These are phyloP conservation scores for Brotula barbata DNA, from an alignment of 2,797 vertebrate genomes.

Conservation along the genomic window DNA sequence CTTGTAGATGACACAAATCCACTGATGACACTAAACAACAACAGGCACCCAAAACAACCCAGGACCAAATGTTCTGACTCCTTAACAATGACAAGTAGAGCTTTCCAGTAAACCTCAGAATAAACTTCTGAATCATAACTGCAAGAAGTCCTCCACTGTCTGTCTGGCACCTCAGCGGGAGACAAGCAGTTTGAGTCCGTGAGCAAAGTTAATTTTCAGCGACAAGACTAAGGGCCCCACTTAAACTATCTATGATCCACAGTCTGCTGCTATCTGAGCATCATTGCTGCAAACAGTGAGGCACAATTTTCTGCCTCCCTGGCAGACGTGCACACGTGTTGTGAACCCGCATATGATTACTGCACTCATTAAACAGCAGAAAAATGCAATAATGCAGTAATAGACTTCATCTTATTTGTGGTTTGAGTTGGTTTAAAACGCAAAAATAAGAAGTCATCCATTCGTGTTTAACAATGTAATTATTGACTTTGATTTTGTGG, in stretches of 20 bases:
- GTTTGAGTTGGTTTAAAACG: too few species aligned
- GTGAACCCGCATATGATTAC: too few species aligned
- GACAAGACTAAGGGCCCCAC: too few species aligned
- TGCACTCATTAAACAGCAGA: too few species aligned
- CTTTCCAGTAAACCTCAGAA: slow-evolving; percentile 27
- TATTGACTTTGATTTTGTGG: not conserved
- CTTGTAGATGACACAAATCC: not conserved
- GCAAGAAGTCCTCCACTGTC: slow-evolving; percentile 25
- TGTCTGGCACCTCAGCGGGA: slow-evolving; percentile 36
- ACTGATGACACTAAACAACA: not conserved
- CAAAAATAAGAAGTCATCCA: too few species aligned
- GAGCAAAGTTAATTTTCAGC: not conserved
- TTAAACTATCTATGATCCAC: too few species aligned
- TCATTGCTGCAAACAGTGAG: too few species aligned
- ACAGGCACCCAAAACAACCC: not conserved
- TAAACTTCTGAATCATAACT: slow-evolving; percentile 42
- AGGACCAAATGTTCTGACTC: slow-evolving; percentile 12
- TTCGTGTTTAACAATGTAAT: slow-evolving; percentile 5
- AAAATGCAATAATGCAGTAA: too few species aligned
- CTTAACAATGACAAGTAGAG: not conserved
- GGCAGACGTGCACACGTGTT: too few species aligned
- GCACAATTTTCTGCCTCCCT: too few species aligned
- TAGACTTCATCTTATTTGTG: too few species aligned
- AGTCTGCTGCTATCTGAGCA: too few species aligned
- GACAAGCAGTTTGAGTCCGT: slow-evolving; percentile 4